Evolutionary conservation across 2,113 vertebrate species (phyloP).

Genomic region (Macaca fascicularis): T2T-MFA8v1.1 NC_088392.1:81435001-81435500

Average conservation of each 20-base stretch:
- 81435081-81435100: neutral
- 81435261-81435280: neutral
- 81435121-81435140: neutral
- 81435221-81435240: neutral
- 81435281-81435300: neutral
- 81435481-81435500: neutral
- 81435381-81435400: neutral
- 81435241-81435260: neutral
- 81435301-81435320: neutral
- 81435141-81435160: fast-evolving
- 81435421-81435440: neutral
- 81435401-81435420: too few relatives aligned
- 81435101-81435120: neutral
- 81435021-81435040: neutral
- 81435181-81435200: too few relatives aligned
- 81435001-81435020: neutral
- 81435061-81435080: neutral
- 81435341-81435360: neutral
- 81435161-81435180: neutral
- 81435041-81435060: neutral
- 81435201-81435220: neutral
- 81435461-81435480: neutral
- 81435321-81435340: too few relatives aligned
- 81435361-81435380: neutral
- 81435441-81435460: neutral